Percentiles rank a stretch among this genome's conserved stretches.
Evolutionary conservation across 2,888 invertebrate species (phyloP).

Genomic region (Nymphalis urticae): DNA sequence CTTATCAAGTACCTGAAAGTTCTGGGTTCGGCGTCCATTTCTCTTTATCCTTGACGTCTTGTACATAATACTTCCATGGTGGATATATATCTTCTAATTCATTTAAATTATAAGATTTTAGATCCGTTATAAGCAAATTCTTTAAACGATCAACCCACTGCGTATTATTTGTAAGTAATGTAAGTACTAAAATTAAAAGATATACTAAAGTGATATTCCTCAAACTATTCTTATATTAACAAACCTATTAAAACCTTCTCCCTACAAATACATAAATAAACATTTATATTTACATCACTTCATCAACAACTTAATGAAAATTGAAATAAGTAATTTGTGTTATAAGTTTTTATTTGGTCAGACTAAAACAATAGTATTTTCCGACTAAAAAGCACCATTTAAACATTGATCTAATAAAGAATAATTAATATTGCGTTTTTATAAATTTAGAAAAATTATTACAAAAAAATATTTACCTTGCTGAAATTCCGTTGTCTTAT

Average conservation of each 20-base stretch:
- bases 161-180: slow-evolving; percentile 41
- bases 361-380: too few species aligned
- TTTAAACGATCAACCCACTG: slow-evolving; percentile 41
- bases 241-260: too few species aligned
- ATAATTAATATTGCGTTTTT: too few species aligned
- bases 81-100: slow-evolving; percentile 27
- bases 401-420: too few species aligned
- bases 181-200: slow-evolving; percentile 40
- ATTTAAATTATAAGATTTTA: slow-evolving; percentile 4
- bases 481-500: slow-evolving; percentile 27
- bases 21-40: slow-evolving; percentile 46
- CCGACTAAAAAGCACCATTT: too few species aligned
- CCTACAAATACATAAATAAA: too few species aligned
- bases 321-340: too few species aligned
- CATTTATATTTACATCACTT: too few species aligned
- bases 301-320: too few species aligned
- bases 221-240: too few species aligned
- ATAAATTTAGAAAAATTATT: too few species aligned
- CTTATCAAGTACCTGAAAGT: slow-evolving; percentile 47
- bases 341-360: too few species aligned
- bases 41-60: slow-evolving; percentile 32
- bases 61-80: slow-evolving; percentile 33
- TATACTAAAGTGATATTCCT: background rate
- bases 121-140: slow-evolving; percentile 26
- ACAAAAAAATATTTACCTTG: slow-evolving; percentile 20